Evolutionary conservation across 1,140 invertebrate species (phyloP), one percentile per base, ranked within the genome.

Genomic region (Eueides isabella): DNA sequence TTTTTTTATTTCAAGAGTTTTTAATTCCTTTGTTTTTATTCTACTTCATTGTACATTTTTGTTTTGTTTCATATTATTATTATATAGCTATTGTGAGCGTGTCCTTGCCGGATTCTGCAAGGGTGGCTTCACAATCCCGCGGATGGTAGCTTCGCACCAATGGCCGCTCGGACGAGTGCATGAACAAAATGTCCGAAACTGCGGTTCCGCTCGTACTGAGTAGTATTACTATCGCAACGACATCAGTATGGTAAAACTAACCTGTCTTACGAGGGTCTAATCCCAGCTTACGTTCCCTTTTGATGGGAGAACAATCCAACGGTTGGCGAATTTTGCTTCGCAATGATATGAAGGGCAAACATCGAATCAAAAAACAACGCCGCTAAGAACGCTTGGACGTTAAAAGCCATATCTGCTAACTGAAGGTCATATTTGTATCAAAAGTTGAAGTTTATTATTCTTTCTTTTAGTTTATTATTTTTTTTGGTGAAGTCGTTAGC

Each of bases 321-420:
- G 94, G 96, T 97, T 96, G 95, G 95, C 94, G 95, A 96, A 96
- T 96, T 96, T 95, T 96, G 96, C 95, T 96, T 96, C 95, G 94
- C 96, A 96, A 97, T 96, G 96, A 97, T 96, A 96, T 96, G 95
- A 97, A 97, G 96, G 96, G 95, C 96, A 95, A 95, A 96, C 95
- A 96, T 96, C 96, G 95, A 96, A 96, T n/a, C n/a, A n/a, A n/a
- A n/a, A n/a, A n/a, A n/a, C n/a, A n/a, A n/a, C n/a, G n/a, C n/a
- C n/a, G n/a, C n/a, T n/a, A n/a, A n/a, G n/a, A n/a, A n/a, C n/a
- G n/a, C n/a, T n/a, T n/a, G n/a, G n/a, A n/a, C n/a, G n/a, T n/a
- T n/a, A n/a, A n/a, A n/a, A n/a, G n/a, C n/a, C n/a, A n/a, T n/a
- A n/a, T n/a, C n/a, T n/a, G n/a, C n/a, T n/a, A n/a, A n/a, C n/a